Evolutionary conservation across 2,888 invertebrate species (phyloP), one percentile per base, ranked within the genome.

Genomic region (Polydrusus pterygomalis): DNA sequence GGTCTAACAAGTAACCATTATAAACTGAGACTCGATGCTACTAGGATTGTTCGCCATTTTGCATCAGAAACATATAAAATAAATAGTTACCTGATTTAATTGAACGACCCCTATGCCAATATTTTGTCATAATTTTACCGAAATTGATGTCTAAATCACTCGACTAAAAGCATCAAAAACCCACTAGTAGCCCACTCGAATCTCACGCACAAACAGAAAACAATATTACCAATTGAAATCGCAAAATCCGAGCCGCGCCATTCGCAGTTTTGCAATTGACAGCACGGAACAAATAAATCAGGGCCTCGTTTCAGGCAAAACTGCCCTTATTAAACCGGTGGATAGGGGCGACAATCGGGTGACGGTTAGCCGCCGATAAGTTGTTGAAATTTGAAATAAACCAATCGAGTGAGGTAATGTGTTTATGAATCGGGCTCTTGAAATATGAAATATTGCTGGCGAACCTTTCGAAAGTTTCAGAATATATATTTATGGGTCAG

Each of bases 171-270:
- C 58, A 38, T 60, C 58, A 60, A 72, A 65, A 64, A 34, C 65
- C 65, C 68, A 62, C 73, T 68, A 30, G 51, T 65, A 71, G 54
- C 43, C 43, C 64, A 56, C 71, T 71, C 71, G 15, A 34, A 43
- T 20, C 30, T 49, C 56, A 13, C 56, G 65, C 70, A 60, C 64
- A 70, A 71, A 74, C 72, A 74, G 75, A 78, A 78, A 78, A 75
- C 75, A 78, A 78, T 78, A 78, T 75, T 78, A 70, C 78, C 78
- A 78, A 78, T 78, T 78, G 75, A 78, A 78, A 75, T 78, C 78
- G 75, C 68, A 67, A 68, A 74, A 74, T 69, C 74, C 56, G 67
- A 45, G 34, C 2, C 30, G 54, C 67, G 69, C 71, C 43, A 56
- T 60, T 54, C 54, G 38, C 64, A 40, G 77, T 77, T 77, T 77